Evolutionary conservation across 2,888 invertebrate species (phyloP), one percentile per base, ranked within the genome.

Genomic region (Microplitis manilae): DNA sequence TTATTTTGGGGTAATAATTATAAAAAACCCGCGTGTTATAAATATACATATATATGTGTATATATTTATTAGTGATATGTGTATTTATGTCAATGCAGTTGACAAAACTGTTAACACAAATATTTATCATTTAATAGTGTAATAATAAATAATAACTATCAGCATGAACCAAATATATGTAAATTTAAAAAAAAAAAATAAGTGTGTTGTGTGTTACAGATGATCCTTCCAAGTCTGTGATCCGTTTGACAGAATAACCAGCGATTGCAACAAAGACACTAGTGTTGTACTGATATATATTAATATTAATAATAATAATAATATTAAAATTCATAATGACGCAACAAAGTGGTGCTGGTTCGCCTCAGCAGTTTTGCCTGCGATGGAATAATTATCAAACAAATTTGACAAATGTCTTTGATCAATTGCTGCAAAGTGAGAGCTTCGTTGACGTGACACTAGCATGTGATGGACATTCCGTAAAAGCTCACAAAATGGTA

Each of bases 351-450:
- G 89, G 90, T 69, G 90, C 91, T 79, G 91, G 91, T 83, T 92
- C 92, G 79, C 94, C 94, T 88, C 96, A 96, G 92, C 96, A 96
- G 90, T 97, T 96, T 91, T 97, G 96, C 90, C 92, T 97, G 86
- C 93, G 96, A 81, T 97, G 97, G 97, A 97, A 97, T 92, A 97
- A 97, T 91, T 97, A 97, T 91, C 96, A 96, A 90, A 94, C 94
- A 85, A 97, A 97, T 90, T 91, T 97, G 86, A 95, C 96, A 85
- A 96, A 94, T 91, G 95, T 95, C 86, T 96, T 97, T 92, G 96
- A 96, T 90, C 96, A 96, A 90, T 93, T 97, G 83, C 92, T 97
- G 82, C 96, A 96, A 90, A 95, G 94, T 88, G 96, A 97, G 91
- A 94, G 95, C 80, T 96, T 97, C 91, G 97, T 97, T 83, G 97